Conservation (phyloP, 1,140 invertebrate species). For the Pachypsylla venusta region DNA sequence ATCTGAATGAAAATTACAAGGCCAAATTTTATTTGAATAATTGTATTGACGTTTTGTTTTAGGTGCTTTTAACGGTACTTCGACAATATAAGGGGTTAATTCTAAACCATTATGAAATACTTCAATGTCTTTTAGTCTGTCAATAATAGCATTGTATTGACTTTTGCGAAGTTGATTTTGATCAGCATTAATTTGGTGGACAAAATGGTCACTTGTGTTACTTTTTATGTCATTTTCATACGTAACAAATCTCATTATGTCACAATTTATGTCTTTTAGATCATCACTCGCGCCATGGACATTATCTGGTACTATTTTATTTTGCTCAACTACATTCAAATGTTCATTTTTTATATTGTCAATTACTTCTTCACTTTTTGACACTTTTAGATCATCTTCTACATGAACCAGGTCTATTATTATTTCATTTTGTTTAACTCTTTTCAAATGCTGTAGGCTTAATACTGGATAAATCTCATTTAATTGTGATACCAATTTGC, state of each 20-base stretch:
- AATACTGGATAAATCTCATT: not conserved
- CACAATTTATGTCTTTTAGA: too few relatives aligned
- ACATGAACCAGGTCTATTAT: not conserved
- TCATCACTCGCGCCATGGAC: not conserved
- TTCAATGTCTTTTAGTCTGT: not conserved
- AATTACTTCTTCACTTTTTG: too few relatives aligned
- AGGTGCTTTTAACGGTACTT: not conserved
- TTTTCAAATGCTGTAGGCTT: conserved; percentile 7
- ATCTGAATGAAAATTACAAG: conserved; percentile 70
- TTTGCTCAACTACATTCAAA: too few relatives aligned
- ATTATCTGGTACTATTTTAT: too few relatives aligned
- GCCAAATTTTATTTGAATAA: conserved; percentile 40
- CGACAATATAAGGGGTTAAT: not conserved
- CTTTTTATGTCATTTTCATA: too few relatives aligned
- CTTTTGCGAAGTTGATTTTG: not conserved
- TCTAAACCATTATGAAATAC: not conserved
- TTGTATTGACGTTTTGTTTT: not conserved
- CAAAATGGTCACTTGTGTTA: too few relatives aligned
- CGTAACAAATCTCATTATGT: too few relatives aligned
- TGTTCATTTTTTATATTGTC: too few relatives aligned
- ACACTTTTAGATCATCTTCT: too few relatives aligned
- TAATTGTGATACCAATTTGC: not conserved
- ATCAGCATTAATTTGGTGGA: too few relatives aligned
- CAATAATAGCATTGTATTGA: too few relatives aligned
- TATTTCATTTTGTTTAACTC: not conserved